Evolutionary conservation across 2,888 invertebrate genomes (phyloP), one percentile per base, ranked within the genome.

Genomic region (Coenonympha glycerion): DNA sequence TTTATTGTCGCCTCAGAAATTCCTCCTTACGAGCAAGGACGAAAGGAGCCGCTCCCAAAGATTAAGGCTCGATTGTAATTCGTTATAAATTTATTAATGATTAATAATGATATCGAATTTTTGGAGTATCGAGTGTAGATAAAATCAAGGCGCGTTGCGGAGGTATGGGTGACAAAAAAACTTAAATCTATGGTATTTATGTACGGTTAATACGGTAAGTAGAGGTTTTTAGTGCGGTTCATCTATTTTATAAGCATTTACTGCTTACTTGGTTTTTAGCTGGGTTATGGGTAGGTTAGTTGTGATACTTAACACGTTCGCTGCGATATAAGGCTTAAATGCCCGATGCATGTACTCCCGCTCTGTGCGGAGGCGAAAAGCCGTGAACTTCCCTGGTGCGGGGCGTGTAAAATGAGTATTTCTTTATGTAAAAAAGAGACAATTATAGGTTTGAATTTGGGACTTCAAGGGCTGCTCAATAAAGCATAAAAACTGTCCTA

Each of bases 21-120:
- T 71, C 56, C 66, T 60, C 58, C 39, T 33, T 49, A 57, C 6
- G 63, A n/a, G 63, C 11, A 69, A 71, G 71, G 73, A 74, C 66
- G 47, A 64, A 63, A 60, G 64, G 61, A 30, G 56, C 69, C 65
- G 67, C 66, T 55, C 57, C 49, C 54, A 64, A 36, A 77, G 82
- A 83, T 84, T 73, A 72, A 58, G 62, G 30, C 44, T 30, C 76
- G 84, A 83, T 81, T 79, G 76, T 77, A 73, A 72, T 65, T 73
- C 74, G 70, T 75, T 77, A 83, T 81, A 83, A 79, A 81, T 82
- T 82, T 79, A 75, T 76, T 81, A 80, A 77, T 81, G 80, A 81
- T 81, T 80, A 78, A 80, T 76, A 79, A 79, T 79, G 72, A 76
- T 76, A 78, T 79, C 73, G 72, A 70, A 59, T 75, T 70, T 69